Evolutionary conservation across 2,888 invertebrate species (phyloP), one percentile per base, ranked within the genome.

Genomic region (Sympetrum striolatum): DNA sequence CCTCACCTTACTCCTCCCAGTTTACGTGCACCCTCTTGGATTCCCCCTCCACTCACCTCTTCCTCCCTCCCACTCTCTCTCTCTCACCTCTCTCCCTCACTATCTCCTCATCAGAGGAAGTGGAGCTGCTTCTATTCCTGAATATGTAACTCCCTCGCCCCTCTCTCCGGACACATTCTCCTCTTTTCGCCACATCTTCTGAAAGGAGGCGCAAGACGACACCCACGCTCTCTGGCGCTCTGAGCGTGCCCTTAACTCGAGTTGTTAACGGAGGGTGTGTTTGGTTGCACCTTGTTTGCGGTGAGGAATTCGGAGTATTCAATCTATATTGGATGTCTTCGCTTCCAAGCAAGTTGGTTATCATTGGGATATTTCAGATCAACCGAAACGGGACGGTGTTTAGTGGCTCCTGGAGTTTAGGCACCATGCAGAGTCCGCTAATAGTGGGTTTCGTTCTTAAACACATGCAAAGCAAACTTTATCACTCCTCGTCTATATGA

Each of bases 91-190:
- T 39, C 39, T 39, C 39, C 39, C 39, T 39, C 39, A 39, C 39
- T 39, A 39, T 39, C 39, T 8, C 44, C 31, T 25, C 81, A 15
- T 82, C 82, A 18, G 53, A 58, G 53, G 58, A 48, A 53, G 82
- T 53, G 35, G 82, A 58, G 82, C 82, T 82, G 82, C 82, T 82
- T 82, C 82, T 82, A 82, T 82, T 82, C 82, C 82, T 82, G 82
- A 82, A 82, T 82, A 58, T 58, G 82, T 82, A 31, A 82, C 82
- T 82, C 82, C 58, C 35, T 35, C n/a, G n/a, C 58, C 35, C 82
- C 18, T 44, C 44, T 10, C 22, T 58, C 35, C 58, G 15, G 14
- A 31, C 60, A 64, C 58, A 86, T 86, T 86, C 86, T 86, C 60
- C 60, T 64, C 86, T 86, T 60, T 86, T 60, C 64, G 39, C 64